These are phyloP conservation scores for Andrena minutula DNA, from an alignment of 2,888 invertebrate genomes.

Conservation along the genomic window DNA sequence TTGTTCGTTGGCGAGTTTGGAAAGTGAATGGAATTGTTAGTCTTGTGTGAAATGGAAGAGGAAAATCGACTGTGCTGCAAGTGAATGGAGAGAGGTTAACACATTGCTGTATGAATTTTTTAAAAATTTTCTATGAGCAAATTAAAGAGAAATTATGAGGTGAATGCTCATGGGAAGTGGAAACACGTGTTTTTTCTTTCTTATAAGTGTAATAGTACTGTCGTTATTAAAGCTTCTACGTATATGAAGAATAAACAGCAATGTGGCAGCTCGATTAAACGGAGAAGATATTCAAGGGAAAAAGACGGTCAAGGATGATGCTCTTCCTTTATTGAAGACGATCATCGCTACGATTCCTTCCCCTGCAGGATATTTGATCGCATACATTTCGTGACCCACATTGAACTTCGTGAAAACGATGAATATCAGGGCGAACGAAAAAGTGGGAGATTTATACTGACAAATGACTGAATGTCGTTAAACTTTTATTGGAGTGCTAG, in stretches of 20 bases:
- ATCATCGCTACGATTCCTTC: conserved; percentile 13
- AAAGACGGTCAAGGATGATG: conserved; percentile 17
- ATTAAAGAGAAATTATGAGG: too few relatives aligned
- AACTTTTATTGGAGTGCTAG: conserved; percentile 9
- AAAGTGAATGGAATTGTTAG: neutral
- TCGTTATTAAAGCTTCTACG: neutral
- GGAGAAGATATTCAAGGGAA: neutral
- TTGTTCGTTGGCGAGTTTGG: conserved; percentile 2
- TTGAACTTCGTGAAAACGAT: conserved; percentile 45
- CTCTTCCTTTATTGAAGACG: conserved; percentile 21
- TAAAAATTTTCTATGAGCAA: too few relatives aligned
- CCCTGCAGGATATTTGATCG: conserved; percentile 55
- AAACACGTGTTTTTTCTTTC: too few relatives aligned
- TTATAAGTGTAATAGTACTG: neutral
- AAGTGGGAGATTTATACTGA: conserved; percentile 38
- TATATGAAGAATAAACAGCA: neutral
- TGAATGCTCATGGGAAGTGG: too few relatives aligned
- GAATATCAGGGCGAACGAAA: conserved; percentile 46
- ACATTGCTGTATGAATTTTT: too few relatives aligned
- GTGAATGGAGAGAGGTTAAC: too few relatives aligned
- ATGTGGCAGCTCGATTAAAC: neutral
- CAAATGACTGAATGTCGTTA: conserved; percentile 42
- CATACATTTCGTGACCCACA: conserved; percentile 52
- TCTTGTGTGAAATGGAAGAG: neutral
- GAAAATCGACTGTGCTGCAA: neutral